Base-by-base conservation (phyloP, 2,888 invertebrate genomes). In the Atethmia centrago region DNA sequence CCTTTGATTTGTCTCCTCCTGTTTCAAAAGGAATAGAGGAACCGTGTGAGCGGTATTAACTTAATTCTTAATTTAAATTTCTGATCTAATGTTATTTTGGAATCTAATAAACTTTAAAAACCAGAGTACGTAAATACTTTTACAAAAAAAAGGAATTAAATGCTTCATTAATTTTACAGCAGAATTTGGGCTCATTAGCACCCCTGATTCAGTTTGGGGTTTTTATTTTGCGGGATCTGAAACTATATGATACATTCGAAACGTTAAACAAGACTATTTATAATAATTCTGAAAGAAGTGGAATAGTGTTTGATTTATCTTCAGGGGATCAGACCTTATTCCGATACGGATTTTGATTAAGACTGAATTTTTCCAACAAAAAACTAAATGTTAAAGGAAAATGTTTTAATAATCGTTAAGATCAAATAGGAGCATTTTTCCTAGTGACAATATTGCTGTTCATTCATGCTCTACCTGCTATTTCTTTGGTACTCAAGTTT, bases 1-100 rank as follows among this genome's bases (percentile, higher is more conserved):
- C 89, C 90, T 93, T 92, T 92, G 93, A 92, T 93, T 93, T 91
- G 90, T 90, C 88, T 92, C 87, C 87, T 89, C 80, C 79, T 82
- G 80, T 82, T 83, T 62, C 51, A 62, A 82, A 82, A 71, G 79
- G 86, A 88, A 86, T 71, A 80, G 62, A 14, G 75, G 36, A 80
- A 80, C 10, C 70, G 16, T 71, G n/a, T 66, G 76, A 78, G 79
- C 28, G 56, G 79, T 55, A 31, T 61, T 40, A 12, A 19, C 21
- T 12, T 14, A 16, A 28, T 40, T 74, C 28, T n/a, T 16, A 12
- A 40, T 47, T 66, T 5, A 36, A 40, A 40, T 40, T 40, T 9
- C 5, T 9, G 36, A 45, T 71, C n/a, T n/a, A 49, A 58, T 16
- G 25, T 45, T 28, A 47, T 40, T 81, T 55, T n/a, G 21, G 25